Base-by-base conservation (phyloP, 2,113 vertebrate species). In the Charadrius vociferus region DNA sequence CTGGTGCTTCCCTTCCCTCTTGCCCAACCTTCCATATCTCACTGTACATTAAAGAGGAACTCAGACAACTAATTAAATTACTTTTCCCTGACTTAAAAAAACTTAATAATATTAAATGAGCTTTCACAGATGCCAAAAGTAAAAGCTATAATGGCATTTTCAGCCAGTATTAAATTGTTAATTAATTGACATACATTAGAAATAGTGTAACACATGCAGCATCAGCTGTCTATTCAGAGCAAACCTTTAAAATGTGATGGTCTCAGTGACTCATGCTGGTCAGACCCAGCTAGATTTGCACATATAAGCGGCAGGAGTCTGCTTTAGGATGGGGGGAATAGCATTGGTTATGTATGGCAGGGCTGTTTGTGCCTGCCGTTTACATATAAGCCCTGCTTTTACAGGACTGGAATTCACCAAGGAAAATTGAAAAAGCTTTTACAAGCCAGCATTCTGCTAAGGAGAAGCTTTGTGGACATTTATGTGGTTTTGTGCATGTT, bases 131-230 rank as follows among this genome's bases (percentile, higher is more conserved):
- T 65, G 30, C 77, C 49, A 45, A 85, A 95, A 95, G 62, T 84
- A 95, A 92, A 95, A 84, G 27, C 83, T 52, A 41, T 75, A 86
- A 79, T 81, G 73, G 36, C 36, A 68, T 94, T 95, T 97, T 91
- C 68, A 84, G 37, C 24, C 65, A 55, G 55, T 56, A 86, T 68
- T 88, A 80, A 91, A 86, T 93, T 77, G 66, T 66, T 93, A 89
- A 87, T 91, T 91, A 91, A 97, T 96, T 89, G 91, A 86, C 52
- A 58, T 79, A 19, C n/a, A 79, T 91, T 84, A 92, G 73, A 91
- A 94, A 74, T n/a, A 59, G 39, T 23, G 17, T 56, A 84, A 92
- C 23, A 52, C 12, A 36, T 50, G 61, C 37, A 72, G 17, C 39
- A 52, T 70, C 47, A 93, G 78, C 56, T 34, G 55, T 78, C 72